Evolutionary conservation across 2,113 vertebrate species (phyloP).

Genomic region (Stigmatopora nigra): DNA sequence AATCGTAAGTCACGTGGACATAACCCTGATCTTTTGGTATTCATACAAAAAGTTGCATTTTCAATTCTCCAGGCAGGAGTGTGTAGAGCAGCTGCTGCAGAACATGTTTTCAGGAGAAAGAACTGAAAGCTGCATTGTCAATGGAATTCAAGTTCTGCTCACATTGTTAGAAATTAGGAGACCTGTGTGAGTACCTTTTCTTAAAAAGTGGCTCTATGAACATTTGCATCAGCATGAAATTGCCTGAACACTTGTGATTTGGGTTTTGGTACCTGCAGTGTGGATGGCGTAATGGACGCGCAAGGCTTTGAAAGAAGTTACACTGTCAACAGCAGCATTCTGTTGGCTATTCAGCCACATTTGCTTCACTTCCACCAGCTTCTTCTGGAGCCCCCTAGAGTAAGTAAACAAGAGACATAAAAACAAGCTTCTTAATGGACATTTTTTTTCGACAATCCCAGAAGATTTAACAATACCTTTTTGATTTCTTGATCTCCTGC

Average conservation of each 20-base stretch:
- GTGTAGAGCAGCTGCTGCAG: slow-evolving; percentile 84
- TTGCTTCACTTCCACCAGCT: slow-evolving; percentile 92
- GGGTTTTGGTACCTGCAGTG: slow-evolving; percentile 49
- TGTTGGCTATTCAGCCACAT: slow-evolving; percentile 82
- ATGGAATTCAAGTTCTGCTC: slow-evolving; percentile 88
- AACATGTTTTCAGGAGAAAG: slow-evolving; percentile 87
- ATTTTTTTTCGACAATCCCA: too few species aligned
- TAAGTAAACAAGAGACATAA: slow-evolving; percentile 43
- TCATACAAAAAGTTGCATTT: background rate
- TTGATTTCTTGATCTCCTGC: background rate
- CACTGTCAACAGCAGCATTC: slow-evolving; percentile 81
- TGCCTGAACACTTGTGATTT: background rate
- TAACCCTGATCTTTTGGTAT: background rate
- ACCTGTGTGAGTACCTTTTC: slow-evolving; percentile 75
- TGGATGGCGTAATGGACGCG: slow-evolving; percentile 68
- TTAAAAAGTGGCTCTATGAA: background rate
- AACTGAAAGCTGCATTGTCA: slow-evolving; percentile 83
- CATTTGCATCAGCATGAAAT: background rate
- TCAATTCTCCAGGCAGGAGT: slow-evolving; percentile 76
- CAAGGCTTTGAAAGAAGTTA: slow-evolving; percentile 72
- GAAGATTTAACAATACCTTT: slow-evolving; percentile 27
- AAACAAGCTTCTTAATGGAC: background rate
- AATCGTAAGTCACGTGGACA: slow-evolving; percentile 78
- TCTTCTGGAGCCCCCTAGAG: slow-evolving; percentile 89
- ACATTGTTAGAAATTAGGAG: slow-evolving; percentile 86